Conservation (phyloP, 1,140 invertebrate genomes). For the Ladona fulva region DNA sequence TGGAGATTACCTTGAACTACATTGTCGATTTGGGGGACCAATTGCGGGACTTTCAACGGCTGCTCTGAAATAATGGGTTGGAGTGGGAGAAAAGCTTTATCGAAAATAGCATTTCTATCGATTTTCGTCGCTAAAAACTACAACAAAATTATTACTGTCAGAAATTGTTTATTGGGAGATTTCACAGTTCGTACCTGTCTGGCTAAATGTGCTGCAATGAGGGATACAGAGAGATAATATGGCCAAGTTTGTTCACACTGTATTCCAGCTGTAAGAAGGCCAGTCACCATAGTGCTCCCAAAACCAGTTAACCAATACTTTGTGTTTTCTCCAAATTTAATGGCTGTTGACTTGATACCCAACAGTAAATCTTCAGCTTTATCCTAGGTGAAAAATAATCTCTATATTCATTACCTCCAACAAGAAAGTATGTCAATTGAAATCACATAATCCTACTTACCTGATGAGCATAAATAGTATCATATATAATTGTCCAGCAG, state of each 20-base stretch:
- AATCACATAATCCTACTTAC: constrained; percentile 48
- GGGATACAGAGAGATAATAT: constrained; percentile 65
- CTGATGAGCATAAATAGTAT: constrained; percentile 98
- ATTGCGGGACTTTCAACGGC: no score
- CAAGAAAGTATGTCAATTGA: no score
- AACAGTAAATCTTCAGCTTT: constrained; percentile 78
- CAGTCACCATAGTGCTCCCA: constrained; percentile 54
- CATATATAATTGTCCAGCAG: constrained; percentile 93
- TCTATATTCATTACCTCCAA: no score
- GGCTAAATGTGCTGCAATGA: constrained; percentile 58
- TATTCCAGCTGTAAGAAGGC: constrained; percentile 52
- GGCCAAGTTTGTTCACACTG: constrained; percentile 69
- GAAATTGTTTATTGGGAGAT: no score
- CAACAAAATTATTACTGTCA: no score
- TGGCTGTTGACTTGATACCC: constrained; percentile 89
- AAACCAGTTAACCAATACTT: constrained; percentile 73
- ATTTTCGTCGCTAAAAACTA: no score
- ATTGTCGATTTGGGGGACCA: no score
- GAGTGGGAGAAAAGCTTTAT: no score
- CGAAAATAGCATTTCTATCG: no score
- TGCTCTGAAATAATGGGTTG: no score
- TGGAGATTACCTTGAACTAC: no score
- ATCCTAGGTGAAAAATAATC: constrained; percentile 49
- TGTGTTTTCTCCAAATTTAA: constrained; percentile 79
- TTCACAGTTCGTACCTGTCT: constrained; percentile 54